Conservation (phyloP, 2,888 invertebrate species). For the Oasisia sp. region DNA sequence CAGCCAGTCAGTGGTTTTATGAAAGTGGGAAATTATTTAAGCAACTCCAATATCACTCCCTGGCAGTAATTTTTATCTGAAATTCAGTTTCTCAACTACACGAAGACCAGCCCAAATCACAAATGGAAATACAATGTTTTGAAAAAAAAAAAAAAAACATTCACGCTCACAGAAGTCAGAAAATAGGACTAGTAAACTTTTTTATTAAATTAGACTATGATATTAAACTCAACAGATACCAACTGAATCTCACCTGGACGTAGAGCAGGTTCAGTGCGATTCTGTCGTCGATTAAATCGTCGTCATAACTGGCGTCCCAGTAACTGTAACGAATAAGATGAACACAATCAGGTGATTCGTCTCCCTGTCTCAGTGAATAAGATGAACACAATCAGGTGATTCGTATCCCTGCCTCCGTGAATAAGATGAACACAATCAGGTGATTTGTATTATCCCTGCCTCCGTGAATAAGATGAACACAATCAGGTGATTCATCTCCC, state of each 20-base stretch:
- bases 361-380: conserved; percentile 21
- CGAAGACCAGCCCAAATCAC: too few relatives aligned
- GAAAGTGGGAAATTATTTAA: too few relatives aligned
- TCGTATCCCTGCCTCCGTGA: conserved; percentile 20
- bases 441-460: too few relatives aligned
- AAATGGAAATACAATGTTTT: too few relatives aligned
- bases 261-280: conserved; percentile 87
- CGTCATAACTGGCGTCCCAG: conserved; percentile 88
- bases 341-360: neutral
- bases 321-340: conserved; percentile 72
- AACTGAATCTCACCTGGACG: conserved; percentile 70
- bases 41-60: too few relatives aligned
- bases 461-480: conserved; percentile 19
- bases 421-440: neutral
- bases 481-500: too few relatives aligned
- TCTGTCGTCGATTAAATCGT: conserved; percentile 82
- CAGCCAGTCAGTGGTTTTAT: too few relatives aligned
- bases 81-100: too few relatives aligned
- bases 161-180: too few relatives aligned
- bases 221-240: neutral
- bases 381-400: neutral
- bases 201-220: neutral
- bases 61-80: too few relatives aligned
- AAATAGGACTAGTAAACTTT: too few relatives aligned
- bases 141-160: too few relatives aligned